Evolutionary conservation across 2,797 vertebrate species (phyloP).

Genomic region (Sorex maritimensis): DNA sequence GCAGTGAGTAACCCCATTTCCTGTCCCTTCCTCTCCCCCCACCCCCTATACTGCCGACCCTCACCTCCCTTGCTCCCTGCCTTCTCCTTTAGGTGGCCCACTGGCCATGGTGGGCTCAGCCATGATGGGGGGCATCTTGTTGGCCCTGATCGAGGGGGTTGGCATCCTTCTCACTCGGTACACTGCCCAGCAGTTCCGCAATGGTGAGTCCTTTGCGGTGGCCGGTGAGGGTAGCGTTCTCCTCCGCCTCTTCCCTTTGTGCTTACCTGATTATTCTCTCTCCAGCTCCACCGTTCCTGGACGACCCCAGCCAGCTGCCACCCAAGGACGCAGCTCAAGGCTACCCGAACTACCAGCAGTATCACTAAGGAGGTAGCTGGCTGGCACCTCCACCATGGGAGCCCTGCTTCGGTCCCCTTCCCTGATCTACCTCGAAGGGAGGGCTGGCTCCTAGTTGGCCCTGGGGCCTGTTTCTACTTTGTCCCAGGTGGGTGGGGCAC

Average conservation of each 20-base stretch:
- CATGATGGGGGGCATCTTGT: conserved; percentile 95
- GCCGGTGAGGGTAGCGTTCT: background rate
- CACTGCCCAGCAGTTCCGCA: conserved; percentile 95
- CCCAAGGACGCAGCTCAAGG: conserved; percentile 89
- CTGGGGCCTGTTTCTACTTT: conserved; percentile 61
- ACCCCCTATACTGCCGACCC: background rate
- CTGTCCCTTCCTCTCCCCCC: background rate
- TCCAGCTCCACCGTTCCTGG: conserved; percentile 92
- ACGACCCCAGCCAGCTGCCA: conserved; percentile 93
- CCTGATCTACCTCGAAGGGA: conserved; percentile 84
- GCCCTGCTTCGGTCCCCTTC: conserved; percentile 68
- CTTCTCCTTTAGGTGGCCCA: conserved; percentile 92
- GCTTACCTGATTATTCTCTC: conserved; percentile 40
- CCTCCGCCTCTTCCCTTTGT: background rate
- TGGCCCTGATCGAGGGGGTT: conserved; percentile 96
- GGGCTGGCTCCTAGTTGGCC: conserved; percentile 79
- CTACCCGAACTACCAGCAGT: conserved; percentile 88
- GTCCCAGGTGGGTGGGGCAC: conserved; percentile 71
- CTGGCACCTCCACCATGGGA: conserved; percentile 69
- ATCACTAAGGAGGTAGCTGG: conserved; percentile 87
- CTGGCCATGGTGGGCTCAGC: conserved; percentile 96
- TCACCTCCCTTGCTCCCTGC: conserved; percentile 12
- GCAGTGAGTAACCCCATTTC: conserved; percentile 91
- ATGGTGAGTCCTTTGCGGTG: conserved; percentile 90
- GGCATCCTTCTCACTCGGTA: conserved; percentile 97